phyloP scores from a whole-genome alignment of 2,888 invertebrate species.

The Cancer borealis region DNA sequence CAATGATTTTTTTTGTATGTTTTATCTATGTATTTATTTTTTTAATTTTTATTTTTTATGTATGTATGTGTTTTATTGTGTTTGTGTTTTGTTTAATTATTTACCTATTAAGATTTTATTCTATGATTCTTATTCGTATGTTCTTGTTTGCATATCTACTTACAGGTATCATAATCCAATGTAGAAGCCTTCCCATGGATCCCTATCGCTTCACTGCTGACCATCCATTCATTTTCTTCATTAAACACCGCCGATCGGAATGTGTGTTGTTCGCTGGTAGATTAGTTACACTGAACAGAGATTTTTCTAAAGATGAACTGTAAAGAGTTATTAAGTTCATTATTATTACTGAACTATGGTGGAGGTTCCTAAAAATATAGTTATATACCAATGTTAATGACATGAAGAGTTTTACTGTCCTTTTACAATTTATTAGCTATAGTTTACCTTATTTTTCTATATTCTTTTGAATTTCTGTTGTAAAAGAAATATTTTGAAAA shows the following conservation, averaged over 20 bases:
- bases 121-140: background rate
- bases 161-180: background rate
- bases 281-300: background rate
- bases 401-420: background rate
- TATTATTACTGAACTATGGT: background rate
- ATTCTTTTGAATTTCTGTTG: slow-evolving; percentile 25
- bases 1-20: no score
- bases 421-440: background rate
- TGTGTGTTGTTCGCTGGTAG: slow-evolving; percentile 29
- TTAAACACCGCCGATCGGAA: background rate
- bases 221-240: slow-evolving; percentile 22
- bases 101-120: background rate
- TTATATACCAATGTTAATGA: background rate
- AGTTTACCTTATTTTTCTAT: background rate
- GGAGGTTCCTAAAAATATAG: background rate
- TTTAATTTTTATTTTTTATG: no score
- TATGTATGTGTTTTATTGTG: no score
- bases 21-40: no score
- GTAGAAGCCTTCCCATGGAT: background rate
- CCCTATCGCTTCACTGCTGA: background rate
- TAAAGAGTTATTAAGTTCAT: background rate
- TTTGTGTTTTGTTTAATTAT: background rate
- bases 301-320: slow-evolving; percentile 15
- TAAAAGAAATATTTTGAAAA: slow-evolving; percentile 39
- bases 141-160: background rate